A percentile compares a stretch with the other conserved stretches of the same genome.
These are phyloP conservation scores for Mandrillus leucophaeus DNA, from an alignment of 2,113 vertebrate genomes.

Conservation along the genomic window DNA sequence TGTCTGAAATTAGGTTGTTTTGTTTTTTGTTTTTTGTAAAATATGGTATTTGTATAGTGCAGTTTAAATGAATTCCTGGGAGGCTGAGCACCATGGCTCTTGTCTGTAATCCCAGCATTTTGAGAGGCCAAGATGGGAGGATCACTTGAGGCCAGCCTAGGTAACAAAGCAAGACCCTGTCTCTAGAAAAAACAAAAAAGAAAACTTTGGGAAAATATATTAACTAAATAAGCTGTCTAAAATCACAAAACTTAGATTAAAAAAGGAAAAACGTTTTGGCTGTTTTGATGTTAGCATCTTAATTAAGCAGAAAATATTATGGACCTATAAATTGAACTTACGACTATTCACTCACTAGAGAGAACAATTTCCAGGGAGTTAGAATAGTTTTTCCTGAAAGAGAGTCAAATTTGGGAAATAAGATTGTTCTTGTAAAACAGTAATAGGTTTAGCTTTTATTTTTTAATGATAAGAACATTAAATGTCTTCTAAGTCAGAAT, in stretches of 20 bases:
- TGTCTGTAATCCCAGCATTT: too few species aligned
- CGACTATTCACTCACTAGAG: neutral
- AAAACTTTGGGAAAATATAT: neutral
- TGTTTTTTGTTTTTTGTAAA: neutral
- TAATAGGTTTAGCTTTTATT: neutral
- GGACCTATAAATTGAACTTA: neutral
- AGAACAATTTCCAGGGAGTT: neutral
- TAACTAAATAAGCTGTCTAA: neutral
- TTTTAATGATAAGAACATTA: slow-evolving; percentile 19
- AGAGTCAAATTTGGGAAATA: neutral
- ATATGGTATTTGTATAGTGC: neutral
- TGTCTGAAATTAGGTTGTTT: slow-evolving; percentile 13
- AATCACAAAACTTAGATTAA: neutral
- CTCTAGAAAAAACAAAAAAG: too few species aligned
- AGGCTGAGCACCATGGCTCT: neutral
- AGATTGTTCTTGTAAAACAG: neutral
- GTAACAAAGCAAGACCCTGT: too few species aligned
- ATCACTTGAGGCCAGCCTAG: too few species aligned
- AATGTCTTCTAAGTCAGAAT: neutral
- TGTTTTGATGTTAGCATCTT: neutral
- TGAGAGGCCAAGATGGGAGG: too few species aligned
- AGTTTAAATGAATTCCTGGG: neutral
- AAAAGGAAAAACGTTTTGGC: too few species aligned
- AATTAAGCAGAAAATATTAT: neutral
- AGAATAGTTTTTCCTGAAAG: neutral